Evolutionary conservation across 2,888 invertebrate genomes (phyloP), one percentile per base, ranked within the genome.

Genomic region (Melieria crassipennis): DNA sequence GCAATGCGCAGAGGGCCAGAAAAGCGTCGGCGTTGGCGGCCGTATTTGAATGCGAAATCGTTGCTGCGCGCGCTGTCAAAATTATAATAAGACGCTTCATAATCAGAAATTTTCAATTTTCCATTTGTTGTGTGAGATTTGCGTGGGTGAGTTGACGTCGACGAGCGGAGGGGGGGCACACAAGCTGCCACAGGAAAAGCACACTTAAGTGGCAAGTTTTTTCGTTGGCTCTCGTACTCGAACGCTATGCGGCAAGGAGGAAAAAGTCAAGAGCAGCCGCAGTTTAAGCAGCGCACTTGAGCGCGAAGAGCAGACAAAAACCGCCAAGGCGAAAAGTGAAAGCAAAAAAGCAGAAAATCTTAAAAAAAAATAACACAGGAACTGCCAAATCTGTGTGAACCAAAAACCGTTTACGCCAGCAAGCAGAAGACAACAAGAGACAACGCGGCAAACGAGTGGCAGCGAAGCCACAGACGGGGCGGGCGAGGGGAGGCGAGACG

Each of bases 31-130:
- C 56, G 57, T 11, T 43, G 43, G 43, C 43, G 7, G 45, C 0
- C 6, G 48, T 16, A 56, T 42, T 61, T 56, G 46, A 65, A 69
- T 47, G 63, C 46, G 61, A 71, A 70, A 74, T 66, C 73, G 70
- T 70, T 52, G 58, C 69, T 74, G 69, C 65, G 58, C 70, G 71
- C 69, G 48, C 65, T 60, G 55, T 69, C 70, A 69, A 64, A 61
- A 65, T 61, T 58, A 63, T 66, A 64, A 61, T 60, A 66, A 70
- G 56, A 65, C 57, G 71, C 61, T 72, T 69, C 68, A 72, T 55
- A 72, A 69, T 69, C 68, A 72, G 68, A 72, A 69, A 68, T 65
- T 72, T 72, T 72, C 72, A 68, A 66, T 72, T 69, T 72, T 69
- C 66, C 72, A 72, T 66, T 70, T 72, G 69, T 63, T 70, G 63